Conservation (phyloP, 1,140 invertebrate genomes). For the Danaus melanippus region DNA sequence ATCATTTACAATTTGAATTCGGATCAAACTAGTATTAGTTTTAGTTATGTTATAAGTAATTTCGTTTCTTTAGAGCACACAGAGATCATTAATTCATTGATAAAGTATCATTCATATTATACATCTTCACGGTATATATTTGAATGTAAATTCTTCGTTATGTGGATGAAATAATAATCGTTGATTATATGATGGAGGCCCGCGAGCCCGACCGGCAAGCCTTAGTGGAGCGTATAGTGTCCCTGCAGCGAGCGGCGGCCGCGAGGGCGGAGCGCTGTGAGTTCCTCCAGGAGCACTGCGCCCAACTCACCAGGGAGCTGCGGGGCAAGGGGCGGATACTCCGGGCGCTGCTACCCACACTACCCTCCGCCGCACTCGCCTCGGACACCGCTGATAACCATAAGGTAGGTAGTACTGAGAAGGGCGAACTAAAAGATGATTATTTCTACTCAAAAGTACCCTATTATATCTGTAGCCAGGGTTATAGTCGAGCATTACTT, state of each 20-base stretch:
- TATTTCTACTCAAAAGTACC: no score
- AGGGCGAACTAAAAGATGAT: no score
- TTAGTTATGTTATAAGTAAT: conserved; percentile 1
- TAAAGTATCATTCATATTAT: neutral
- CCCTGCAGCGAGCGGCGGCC: conserved; percentile 87
- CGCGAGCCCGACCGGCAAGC: conserved; percentile 81
- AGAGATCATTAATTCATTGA: no score
- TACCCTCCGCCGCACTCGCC: conserved; percentile 82
- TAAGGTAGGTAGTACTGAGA: conserved; percentile 8
- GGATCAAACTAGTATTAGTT: conserved; percentile 1
- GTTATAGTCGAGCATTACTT: no score
- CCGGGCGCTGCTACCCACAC: conserved; percentile 79
- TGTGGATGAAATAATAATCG: no score
- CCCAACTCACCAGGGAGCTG: conserved; percentile 85
- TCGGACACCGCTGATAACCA: conserved; percentile 39
- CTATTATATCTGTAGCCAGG: no score
- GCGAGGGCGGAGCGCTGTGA: conserved; percentile 92
- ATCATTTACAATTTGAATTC: no score
- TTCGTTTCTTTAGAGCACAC: neutral
- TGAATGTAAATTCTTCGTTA: no score
- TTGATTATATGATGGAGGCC: conserved; percentile 25
- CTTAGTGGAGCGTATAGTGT: conserved; percentile 91
- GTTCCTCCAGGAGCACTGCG: conserved; percentile 90
- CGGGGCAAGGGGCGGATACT: conserved; percentile 89
- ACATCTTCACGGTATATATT: no score